Conservation (phyloP, 2,113 vertebrate species). For the Herpetotheres cachinnans region DNA sequence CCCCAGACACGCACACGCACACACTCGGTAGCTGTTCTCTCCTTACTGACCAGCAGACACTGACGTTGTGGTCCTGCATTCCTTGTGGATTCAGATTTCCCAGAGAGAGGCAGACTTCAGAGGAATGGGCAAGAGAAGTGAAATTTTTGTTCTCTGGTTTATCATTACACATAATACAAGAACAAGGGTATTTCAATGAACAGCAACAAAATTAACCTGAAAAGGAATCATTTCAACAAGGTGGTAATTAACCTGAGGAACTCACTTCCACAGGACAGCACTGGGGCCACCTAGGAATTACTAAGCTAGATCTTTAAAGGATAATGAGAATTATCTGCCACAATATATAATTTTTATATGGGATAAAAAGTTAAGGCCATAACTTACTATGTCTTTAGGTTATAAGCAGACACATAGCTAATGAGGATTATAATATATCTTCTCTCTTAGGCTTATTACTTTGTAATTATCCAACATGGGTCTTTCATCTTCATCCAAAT, state of each 20-base stretch:
- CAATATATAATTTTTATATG: not conserved
- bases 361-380: not conserved
- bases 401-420: not conserved
- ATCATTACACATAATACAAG: not conserved
- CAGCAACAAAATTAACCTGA: constrained; percentile 22
- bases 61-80: not conserved
- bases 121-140: not conserved
- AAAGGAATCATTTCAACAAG: not conserved
- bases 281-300: not conserved
- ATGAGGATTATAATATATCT: not conserved
- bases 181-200: not conserved
- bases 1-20: not conserved
- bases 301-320: not conserved
- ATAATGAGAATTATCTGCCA: not conserved
- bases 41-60: not conserved
- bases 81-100: constrained; percentile 31
- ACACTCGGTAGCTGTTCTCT: not conserved
- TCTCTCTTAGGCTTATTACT: not conserved
- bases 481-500: not conserved
- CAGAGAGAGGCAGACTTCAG: not conserved
- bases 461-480: not conserved
- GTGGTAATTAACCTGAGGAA: not conserved
- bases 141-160: constrained; percentile 2
- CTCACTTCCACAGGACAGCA: not conserved
- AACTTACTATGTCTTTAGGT: not conserved